Percentiles rank a stretch among this genome's conserved stretches.
Conservation (phyloP, 2,113 vertebrate species). For the Apteryx mantelli region DNA sequence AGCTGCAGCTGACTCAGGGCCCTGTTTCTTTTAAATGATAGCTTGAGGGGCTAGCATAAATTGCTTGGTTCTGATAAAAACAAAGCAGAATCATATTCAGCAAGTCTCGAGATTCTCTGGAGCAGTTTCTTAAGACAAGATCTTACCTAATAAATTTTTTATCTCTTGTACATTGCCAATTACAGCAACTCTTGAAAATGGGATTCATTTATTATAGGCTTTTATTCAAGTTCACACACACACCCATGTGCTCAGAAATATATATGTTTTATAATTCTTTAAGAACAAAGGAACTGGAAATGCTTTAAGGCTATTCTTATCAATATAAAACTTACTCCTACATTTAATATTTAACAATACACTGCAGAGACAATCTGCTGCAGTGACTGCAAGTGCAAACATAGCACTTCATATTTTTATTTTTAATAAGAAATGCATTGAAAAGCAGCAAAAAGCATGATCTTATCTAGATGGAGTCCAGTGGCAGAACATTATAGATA, state of each 20-base stretch:
- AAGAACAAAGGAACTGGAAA: background rate
- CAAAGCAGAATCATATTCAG: background rate
- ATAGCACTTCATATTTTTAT: background rate
- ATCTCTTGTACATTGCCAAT: background rate
- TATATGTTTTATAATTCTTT: background rate
- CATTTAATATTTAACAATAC: background rate
- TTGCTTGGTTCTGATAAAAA: background rate
- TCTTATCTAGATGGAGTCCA: background rate
- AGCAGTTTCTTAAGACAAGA: background rate
- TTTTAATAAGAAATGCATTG: background rate
- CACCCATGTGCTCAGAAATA: background rate
- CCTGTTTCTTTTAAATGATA: background rate
- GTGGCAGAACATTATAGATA: background rate
- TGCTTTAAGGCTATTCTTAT: background rate
- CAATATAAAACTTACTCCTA: background rate
- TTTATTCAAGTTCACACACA: background rate
- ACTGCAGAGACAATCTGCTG: background rate
- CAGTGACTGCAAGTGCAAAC: background rate
- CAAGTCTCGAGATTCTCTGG: background rate
- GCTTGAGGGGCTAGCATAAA: background rate
- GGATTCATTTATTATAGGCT: background rate
- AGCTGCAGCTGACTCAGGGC: background rate
- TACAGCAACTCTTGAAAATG: background rate
- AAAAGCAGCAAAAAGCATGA: background rate
- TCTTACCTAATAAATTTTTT: background rate